Evolutionary conservation across 2,888 invertebrate species (phyloP).

Genomic region (Drepana falcataria): DNA sequence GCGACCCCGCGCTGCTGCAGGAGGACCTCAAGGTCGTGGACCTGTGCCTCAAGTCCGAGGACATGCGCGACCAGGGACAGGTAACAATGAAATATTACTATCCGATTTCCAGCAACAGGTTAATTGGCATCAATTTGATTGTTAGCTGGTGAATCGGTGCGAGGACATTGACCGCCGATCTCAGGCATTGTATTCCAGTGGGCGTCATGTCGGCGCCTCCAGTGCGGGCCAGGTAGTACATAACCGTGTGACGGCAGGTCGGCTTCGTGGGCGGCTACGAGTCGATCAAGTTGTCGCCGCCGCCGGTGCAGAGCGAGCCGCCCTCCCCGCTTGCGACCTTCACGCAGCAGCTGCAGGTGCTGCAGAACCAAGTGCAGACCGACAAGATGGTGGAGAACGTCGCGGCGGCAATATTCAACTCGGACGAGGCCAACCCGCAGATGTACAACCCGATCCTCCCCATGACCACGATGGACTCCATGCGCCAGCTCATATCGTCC

Average conservation of each 20-base stretch:
- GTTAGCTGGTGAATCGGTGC: too few relatives aligned
- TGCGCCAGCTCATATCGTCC: constrained; percentile 53
- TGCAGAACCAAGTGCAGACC: constrained; percentile 71
- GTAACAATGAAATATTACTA: constrained; percentile 20
- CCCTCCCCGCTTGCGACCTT: constrained; percentile 62
- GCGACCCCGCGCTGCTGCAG: constrained; percentile 17
- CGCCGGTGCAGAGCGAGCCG: constrained; percentile 47
- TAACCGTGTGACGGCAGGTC: constrained; percentile 26
- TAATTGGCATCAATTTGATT: too few relatives aligned
- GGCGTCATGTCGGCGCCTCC: too few relatives aligned
- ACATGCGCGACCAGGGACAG: constrained; percentile 45
- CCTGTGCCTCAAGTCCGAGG: constrained; percentile 83
- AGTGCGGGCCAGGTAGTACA: background rate
- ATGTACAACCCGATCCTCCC: constrained; percentile 53
- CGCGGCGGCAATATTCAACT: constrained; percentile 72
- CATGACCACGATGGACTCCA: constrained; percentile 41
- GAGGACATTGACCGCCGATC: too few relatives aligned
- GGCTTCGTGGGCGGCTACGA: constrained; percentile 61
- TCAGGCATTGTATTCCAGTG: too few relatives aligned
- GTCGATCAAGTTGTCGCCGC: constrained; percentile 77
- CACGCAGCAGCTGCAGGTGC: constrained; percentile 68
- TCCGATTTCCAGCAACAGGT: background rate
- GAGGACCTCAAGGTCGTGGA: constrained; percentile 81
- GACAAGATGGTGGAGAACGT: constrained; percentile 76
- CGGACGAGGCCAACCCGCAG: constrained; percentile 50